phyloP scores from a whole-genome alignment of 2,113 vertebrate species.

The Rhinoptilus africanus region DNA sequence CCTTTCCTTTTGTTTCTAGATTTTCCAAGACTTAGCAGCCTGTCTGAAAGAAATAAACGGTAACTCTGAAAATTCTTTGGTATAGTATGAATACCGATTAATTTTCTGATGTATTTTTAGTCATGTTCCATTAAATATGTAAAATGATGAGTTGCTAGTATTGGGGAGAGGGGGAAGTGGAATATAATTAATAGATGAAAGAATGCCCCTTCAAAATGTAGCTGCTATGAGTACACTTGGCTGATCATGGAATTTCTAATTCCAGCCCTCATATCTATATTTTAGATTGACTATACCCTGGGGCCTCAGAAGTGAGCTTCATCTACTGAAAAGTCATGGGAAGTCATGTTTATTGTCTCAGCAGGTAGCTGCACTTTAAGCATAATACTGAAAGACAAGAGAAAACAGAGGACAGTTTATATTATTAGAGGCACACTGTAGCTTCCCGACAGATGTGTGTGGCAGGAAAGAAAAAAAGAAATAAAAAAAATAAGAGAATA shows the following conservation, averaged over 20 bases:
- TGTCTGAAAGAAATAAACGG: slow-evolving; percentile 41
- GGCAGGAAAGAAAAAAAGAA: background rate
- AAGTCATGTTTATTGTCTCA: slow-evolving; percentile 70
- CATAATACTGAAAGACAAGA: slow-evolving; percentile 30
- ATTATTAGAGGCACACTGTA: background rate
- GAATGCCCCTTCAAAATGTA: slow-evolving; percentile 67
- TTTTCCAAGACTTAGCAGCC: slow-evolving; percentile 33
- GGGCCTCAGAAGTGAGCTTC: slow-evolving; percentile 60
- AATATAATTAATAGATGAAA: slow-evolving; percentile 72
- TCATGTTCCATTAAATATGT: slow-evolving; percentile 69
- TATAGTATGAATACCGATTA: slow-evolving; percentile 43
- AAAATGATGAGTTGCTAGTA: slow-evolving; percentile 68
- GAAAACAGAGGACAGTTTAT: slow-evolving; percentile 15
- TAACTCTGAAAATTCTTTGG: slow-evolving; percentile 42
- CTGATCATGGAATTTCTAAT: slow-evolving; percentile 73
- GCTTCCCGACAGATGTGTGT: background rate
- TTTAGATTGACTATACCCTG: slow-evolving; percentile 69
- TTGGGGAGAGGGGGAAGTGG: slow-evolving; percentile 53
- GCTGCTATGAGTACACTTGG: slow-evolving; percentile 65
- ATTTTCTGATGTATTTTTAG: slow-evolving; percentile 70
- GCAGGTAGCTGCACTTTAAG: slow-evolving; percentile 57
- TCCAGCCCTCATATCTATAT: slow-evolving; percentile 59
- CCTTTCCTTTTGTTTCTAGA: slow-evolving; percentile 47
- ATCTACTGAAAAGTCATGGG: slow-evolving; percentile 65
- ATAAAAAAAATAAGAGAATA: background rate